Evolutionary conservation across 2,888 invertebrate genomes (phyloP), one percentile per base, ranked within the genome.

Genomic region (Cheiracanthium punctorium): DNA sequence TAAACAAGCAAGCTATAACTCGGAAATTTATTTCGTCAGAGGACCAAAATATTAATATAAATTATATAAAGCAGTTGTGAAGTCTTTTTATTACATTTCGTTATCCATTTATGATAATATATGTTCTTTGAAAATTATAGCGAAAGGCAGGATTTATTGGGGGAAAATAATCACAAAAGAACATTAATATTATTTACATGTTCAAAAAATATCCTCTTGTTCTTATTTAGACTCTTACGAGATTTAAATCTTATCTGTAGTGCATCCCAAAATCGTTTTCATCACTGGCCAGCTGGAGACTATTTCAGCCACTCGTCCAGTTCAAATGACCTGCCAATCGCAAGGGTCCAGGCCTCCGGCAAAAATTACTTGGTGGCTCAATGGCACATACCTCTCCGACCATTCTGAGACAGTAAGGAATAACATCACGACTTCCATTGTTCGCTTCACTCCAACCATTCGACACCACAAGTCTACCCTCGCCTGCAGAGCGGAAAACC

Each of bases 341-440:
- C 20, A 24, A 2, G 87, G 87, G 8, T 87, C 87, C 4, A 70
- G 87, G 7, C 87, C 87, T 0, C 43, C 72, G 5, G 87, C 87
- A 1, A 67, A 76, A 67, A 52, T 87, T 41, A 77, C 81, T 41
- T 87, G 87, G 87, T 81, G 81, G 80, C 73, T 87, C 41, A 87
- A 87, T 67, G 80, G 80, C 20, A 87, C 87, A 2, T 20, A 17
- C 10, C 67, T 87, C 20, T 72, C 75, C 7, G 81, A 81, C 69
- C 72, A 80, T 33, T 43, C 52, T 14, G 80, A 87, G 52, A 73
- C 87, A 71, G 87, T 87, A 72, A 76, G 76, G 24, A 81, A 81
- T 67, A 87, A 87, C 69, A 28, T 76, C 52, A 87, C 87, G n/a
- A 48, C 81, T n/a, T 80, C 81, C 30, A 33, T 77, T 29, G 81